These are phyloP conservation scores for Sapajus apella DNA, from an alignment of 2,113 vertebrate species.

Conservation along the genomic window DNA sequence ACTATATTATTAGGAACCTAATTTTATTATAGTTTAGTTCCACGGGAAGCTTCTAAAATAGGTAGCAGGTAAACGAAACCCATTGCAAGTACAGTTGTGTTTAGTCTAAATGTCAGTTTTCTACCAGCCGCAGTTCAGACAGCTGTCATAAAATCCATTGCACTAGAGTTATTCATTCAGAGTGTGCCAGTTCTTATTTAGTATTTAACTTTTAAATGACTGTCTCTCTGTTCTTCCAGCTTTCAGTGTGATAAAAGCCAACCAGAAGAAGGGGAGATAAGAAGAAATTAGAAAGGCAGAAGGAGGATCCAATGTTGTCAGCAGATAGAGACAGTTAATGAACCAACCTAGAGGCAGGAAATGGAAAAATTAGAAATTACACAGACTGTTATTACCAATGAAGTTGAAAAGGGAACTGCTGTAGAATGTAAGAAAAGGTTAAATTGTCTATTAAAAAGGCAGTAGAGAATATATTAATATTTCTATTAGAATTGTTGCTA, in stretches of 20 bases:
- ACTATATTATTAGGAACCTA: background rate
- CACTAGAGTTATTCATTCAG: background rate
- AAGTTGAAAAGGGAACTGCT: background rate
- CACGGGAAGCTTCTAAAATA: background rate
- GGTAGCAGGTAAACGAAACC: background rate
- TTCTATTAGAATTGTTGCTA: background rate
- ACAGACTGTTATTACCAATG: background rate
- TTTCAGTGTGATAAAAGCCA: background rate
- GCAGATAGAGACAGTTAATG: background rate
- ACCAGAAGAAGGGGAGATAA: background rate
- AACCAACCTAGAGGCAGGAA: background rate
- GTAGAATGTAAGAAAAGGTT: background rate
- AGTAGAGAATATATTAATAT: background rate
- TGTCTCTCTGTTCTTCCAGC: background rate
- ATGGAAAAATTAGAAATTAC: background rate
- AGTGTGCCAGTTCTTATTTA: background rate
- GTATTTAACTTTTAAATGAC: background rate
- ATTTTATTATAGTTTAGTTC: background rate
- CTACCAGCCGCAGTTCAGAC: background rate
- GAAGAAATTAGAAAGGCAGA: background rate
- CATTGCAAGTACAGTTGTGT: background rate
- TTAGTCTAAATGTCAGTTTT: conserved; percentile 6
- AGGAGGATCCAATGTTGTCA: background rate
- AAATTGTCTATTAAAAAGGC: background rate
- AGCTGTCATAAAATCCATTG: background rate